Evolutionary conservation across 2,113 vertebrate genomes (phyloP).

Genomic region (Mormyrus lacerda): DNA sequence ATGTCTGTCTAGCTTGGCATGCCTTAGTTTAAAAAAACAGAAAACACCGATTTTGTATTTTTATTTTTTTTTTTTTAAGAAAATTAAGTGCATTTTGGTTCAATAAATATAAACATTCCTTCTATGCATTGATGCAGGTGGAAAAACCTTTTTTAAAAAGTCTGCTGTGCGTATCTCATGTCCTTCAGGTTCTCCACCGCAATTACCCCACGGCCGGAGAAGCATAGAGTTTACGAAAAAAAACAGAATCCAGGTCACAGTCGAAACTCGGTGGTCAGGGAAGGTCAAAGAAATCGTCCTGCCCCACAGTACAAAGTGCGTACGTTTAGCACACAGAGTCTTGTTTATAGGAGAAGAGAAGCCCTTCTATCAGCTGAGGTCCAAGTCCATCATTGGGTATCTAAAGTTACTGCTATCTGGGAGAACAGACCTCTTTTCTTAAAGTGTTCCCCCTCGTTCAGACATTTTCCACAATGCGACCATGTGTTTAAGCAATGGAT

Average conservation of each 20-base stretch:
- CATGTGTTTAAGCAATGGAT: not conserved
- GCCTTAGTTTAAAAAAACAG: not conserved
- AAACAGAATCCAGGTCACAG: not conserved
- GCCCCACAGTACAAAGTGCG: not conserved
- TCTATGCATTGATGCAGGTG: not conserved
- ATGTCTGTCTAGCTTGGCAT: not conserved
- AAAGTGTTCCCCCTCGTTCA: not conserved
- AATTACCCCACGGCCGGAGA: not conserved
- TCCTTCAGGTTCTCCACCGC: not conserved
- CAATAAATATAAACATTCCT: slow-evolving; percentile 2
- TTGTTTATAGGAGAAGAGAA: not conserved
- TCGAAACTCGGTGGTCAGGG: not conserved
- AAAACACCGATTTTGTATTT: not conserved
- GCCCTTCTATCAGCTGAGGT: not conserved
- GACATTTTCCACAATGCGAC: not conserved
- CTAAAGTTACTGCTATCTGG: not conserved
- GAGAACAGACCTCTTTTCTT: not conserved
- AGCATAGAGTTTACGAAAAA: not conserved
- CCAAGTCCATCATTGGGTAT: not conserved
- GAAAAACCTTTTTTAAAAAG: not conserved
- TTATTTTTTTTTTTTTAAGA: not conserved
- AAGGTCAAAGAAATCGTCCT: not conserved
- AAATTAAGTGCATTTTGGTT: not conserved
- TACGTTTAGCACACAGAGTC: not conserved
- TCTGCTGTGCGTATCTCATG: not conserved